Conservation (phyloP, 2,113 vertebrate genomes). For the Stigmatopora argus region DNA sequence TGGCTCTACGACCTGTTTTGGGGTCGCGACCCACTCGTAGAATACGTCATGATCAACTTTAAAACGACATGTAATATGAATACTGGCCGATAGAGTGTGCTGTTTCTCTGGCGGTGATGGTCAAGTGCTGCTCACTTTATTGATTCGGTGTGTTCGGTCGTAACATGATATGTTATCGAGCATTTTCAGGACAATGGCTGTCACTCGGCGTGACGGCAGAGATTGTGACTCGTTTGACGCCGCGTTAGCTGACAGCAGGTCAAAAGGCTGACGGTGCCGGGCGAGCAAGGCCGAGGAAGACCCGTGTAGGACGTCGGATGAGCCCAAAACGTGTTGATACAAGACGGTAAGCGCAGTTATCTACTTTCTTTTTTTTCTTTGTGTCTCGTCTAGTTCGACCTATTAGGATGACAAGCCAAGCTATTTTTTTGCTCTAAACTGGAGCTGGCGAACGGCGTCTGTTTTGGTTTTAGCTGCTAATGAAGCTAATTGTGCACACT, state of each 20-base stretch:
- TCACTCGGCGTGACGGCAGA: not conserved
- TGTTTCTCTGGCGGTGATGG: not conserved
- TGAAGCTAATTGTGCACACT: constrained; percentile 1
- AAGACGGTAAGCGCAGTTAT: not conserved
- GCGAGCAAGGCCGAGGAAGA: too few species aligned
- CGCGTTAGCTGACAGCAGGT: not conserved
- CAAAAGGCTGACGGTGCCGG: not conserved
- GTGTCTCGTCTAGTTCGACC: not conserved
- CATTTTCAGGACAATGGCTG: not conserved
- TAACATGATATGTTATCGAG: not conserved
- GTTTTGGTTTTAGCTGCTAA: not conserved
- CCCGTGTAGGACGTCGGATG: too few species aligned
- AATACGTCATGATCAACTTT: too few species aligned
- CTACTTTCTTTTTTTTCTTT: not conserved
- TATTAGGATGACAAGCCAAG: not conserved
- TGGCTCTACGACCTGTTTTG: too few species aligned
- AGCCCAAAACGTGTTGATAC: not conserved
- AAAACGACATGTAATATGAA: not conserved
- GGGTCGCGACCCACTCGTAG: too few species aligned
- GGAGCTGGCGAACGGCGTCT: not conserved
- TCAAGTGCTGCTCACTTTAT: not conserved
- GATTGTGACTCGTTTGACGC: not conserved
- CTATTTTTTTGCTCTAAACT: not conserved
- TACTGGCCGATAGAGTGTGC: not conserved
- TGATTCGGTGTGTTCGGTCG: not conserved